Evolutionary conservation across 2,113 vertebrate genomes (phyloP), one percentile per base, ranked within the genome.

Genomic region (Channa argus): DNA sequence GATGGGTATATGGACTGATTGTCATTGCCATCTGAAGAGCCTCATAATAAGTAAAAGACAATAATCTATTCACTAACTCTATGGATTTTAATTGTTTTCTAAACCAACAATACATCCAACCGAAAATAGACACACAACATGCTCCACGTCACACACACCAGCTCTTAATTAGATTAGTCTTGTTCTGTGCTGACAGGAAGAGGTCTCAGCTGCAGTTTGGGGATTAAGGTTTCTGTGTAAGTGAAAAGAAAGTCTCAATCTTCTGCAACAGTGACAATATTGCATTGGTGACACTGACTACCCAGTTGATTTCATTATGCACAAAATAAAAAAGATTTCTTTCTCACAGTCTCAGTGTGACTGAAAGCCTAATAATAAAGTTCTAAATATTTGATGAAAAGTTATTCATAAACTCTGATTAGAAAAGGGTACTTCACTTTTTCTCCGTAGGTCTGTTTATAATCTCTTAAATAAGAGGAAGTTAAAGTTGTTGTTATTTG

Each of bases 331-430:
- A 58, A 44, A 0, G 0, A 50, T 63, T 60, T 72, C 34, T 63
- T 68, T 66, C 54, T 64, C 63, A 68, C 39, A 9, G 46, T 51
- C 38, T 43, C 66, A 58, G 50, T 6, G 2, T 64, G 53, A 63
- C 54, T 61, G 38, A 83, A 64, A 71, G 56, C 52, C 52, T 82
- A n/a, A 58, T 72, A 66, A 62, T 65, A 70, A 78, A 70, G 50
- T 38, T 41, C 34, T 82, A 60, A 79, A 85, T 88, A 77, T 87
- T 87, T 79, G 7, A 79, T 84, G 63, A 74, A 81, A 74, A 77
- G 61, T 74, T 72, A 71, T 37, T 77, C 76, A 79, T 51, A 74
- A 75, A 5, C 44, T 83, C 33, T 77, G 41, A 86, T 67, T 71
- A 64, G 60, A 56, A 39, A 24, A 24, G 24, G 24, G 24, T 24